Evolutionary conservation across 2,113 vertebrate genomes (phyloP).

Genomic region (Barbus barbus): DNA sequence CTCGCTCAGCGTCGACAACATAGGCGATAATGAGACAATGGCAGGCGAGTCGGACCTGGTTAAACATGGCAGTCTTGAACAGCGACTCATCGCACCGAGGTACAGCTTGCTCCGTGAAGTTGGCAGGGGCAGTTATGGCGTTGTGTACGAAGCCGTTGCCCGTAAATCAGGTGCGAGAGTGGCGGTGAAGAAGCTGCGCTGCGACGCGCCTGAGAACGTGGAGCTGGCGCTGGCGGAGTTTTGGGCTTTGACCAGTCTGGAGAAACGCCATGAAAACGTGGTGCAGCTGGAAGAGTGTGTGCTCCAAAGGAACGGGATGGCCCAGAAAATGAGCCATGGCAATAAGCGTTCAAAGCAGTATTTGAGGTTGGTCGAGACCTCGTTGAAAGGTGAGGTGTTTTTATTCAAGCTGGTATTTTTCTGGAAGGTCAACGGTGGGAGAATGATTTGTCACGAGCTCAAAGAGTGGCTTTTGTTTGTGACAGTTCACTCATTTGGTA

Average conservation of each 20-base stretch:
- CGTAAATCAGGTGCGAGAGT: conserved; percentile 80
- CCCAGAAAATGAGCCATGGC: conserved; percentile 93
- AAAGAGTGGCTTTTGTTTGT: not conserved
- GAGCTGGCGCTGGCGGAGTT: conserved; percentile 92
- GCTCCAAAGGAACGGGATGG: conserved; percentile 88
- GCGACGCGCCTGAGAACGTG: conserved; percentile 92
- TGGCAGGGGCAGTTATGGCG: conserved; percentile 91
- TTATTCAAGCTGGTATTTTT: not conserved
- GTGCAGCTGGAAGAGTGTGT: conserved; percentile 94
- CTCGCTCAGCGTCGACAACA: conserved; percentile 63
- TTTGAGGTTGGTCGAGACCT: conserved; percentile 93
- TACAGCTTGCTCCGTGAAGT: conserved; percentile 88
- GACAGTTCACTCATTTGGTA: not conserved
- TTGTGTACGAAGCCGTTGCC: conserved; percentile 89
- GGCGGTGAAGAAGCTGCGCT: conserved; percentile 91
- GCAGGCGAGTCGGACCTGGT: conserved; percentile 50
- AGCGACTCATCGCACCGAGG: conserved; percentile 69
- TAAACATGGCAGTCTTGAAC: conserved; percentile 54
- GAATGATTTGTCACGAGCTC: not conserved
- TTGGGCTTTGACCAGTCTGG: conserved; percentile 89
- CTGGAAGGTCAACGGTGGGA: not conserved
- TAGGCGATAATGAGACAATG: conserved; percentile 60
- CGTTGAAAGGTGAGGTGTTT: conserved; percentile 81
- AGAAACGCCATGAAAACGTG: conserved; percentile 87
- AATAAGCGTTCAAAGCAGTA: conserved; percentile 87